Evolutionary conservation across 2,113 vertebrate genomes (phyloP).

Genomic region (Misgurnus anguillicaudatus): DNA sequence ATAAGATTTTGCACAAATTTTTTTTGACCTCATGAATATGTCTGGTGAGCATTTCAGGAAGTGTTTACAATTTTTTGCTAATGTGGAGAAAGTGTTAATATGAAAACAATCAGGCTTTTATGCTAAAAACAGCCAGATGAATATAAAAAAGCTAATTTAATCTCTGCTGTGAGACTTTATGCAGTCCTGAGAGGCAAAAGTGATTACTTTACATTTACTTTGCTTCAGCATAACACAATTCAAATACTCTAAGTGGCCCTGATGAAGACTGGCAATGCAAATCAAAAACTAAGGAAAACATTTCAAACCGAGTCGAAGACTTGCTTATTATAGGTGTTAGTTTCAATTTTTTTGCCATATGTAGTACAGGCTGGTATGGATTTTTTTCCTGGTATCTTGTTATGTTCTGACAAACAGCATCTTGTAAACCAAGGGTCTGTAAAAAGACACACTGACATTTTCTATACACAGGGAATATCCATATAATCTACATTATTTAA

Average conservation of each 20-base stretch:
- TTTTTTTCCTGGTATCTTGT: not conserved
- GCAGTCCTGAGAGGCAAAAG: not conserved
- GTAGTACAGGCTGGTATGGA: not conserved
- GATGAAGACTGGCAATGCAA: conserved; percentile 12
- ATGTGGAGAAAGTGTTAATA: not conserved
- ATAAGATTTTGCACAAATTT: no score
- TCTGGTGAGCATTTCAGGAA: not conserved
- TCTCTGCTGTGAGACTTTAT: not conserved
- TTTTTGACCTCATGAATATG: not conserved
- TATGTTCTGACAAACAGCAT: not conserved
- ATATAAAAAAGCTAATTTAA: not conserved
- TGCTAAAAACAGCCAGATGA: no score
- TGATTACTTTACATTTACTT: conserved; percentile 3
- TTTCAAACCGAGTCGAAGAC: not conserved
- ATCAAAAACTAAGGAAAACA: not conserved
- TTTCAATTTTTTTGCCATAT: conserved; percentile 1
- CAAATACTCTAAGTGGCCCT: not conserved
- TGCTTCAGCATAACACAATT: not conserved
- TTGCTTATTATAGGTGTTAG: not conserved
- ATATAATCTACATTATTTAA: no score
- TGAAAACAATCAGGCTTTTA: not conserved
- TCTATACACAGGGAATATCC: no score
- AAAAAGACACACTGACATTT: no score
- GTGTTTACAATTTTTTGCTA: not conserved
- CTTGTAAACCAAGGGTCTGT: not conserved